Conservation (phyloP, 92 coral and sea anemone species). For the Palythoa caribaeorum region DNA sequence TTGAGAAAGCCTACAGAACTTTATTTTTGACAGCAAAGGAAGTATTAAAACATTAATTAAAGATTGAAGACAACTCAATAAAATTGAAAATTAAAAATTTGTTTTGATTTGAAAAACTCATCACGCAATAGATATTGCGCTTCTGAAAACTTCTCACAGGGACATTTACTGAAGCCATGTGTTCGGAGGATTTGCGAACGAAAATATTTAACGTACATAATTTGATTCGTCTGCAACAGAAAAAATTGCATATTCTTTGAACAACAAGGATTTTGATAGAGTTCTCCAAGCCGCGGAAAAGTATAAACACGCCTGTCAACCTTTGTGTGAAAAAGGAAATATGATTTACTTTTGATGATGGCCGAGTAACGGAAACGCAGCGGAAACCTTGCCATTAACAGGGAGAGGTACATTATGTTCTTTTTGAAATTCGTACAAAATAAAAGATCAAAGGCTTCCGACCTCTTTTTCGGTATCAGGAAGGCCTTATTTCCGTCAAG, state of each 20-base stretch:
- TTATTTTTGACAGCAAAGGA: not conserved
- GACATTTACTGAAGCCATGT: not conserved
- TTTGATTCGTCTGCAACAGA: not conserved
- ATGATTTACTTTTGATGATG: conserved; percentile 47
- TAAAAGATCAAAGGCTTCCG: conserved; percentile 16
- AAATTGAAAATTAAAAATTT: conserved; percentile 23
- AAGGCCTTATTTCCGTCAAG: not conserved
- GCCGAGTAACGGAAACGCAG: conserved; percentile 41
- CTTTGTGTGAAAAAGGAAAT: conserved; percentile 40
- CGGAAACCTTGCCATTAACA: not conserved
- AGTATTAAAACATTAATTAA: not conserved
- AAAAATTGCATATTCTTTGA: not conserved
- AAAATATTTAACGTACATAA: not conserved
- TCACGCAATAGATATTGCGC: not conserved
- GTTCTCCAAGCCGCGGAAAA: not conserved
- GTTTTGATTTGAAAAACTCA: conserved; percentile 1
- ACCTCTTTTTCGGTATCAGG: conserved; percentile 22
- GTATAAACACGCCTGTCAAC: conserved; percentile 6
- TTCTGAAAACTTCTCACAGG: not conserved
- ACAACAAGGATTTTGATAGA: conserved; percentile 15
- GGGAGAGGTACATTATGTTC: not conserved
- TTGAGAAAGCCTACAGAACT: not conserved
- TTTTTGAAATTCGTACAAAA: not conserved
- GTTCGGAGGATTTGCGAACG: not conserved
- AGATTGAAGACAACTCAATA: conserved; percentile 26